These are phyloP conservation scores for Macrosiphum euphorbiae DNA, from an alignment of 2,888 invertebrate genomes.

Conservation along the genomic window DNA sequence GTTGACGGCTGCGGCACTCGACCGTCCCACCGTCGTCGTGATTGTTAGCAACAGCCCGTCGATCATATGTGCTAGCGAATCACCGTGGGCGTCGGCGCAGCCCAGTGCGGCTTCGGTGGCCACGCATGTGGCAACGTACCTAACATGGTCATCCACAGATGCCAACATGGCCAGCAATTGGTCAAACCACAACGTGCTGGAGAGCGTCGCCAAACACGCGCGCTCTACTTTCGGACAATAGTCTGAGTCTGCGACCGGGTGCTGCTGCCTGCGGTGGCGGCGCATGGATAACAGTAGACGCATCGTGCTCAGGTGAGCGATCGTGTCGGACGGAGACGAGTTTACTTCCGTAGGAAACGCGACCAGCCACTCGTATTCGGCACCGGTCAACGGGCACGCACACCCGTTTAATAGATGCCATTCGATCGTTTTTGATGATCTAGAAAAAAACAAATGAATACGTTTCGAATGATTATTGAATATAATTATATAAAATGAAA, in stretches of 20 bases:
- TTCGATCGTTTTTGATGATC: background rate
- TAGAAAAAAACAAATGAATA: background rate
- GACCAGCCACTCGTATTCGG: background rate
- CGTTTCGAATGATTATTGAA: background rate
- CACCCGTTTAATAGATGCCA: constrained; percentile 1
- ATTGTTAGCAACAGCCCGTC: background rate
- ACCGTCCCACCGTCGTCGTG: background rate
- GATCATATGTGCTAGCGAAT: background rate
- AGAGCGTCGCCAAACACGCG: background rate
- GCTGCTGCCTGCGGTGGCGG: background rate
- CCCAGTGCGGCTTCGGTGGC: background rate
- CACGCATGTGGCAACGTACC: background rate
- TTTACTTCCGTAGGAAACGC: too few species aligned
- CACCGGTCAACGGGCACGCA: background rate
- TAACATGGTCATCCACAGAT: background rate
- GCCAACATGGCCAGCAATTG: background rate
- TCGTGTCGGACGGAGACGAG: background rate
- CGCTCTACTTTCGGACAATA: background rate
- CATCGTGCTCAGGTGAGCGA: background rate
- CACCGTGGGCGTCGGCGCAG: background rate
- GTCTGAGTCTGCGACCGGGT: background rate
- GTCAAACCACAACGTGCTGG: background rate
- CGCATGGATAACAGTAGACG: background rate
- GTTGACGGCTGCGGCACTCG: background rate
- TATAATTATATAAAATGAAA: background rate